Percentiles rank a stretch among this genome's conserved stretches.
phyloP scores from a whole-genome alignment of 2,888 invertebrate genomes.

The Crocallis elinguaria region DNA sequence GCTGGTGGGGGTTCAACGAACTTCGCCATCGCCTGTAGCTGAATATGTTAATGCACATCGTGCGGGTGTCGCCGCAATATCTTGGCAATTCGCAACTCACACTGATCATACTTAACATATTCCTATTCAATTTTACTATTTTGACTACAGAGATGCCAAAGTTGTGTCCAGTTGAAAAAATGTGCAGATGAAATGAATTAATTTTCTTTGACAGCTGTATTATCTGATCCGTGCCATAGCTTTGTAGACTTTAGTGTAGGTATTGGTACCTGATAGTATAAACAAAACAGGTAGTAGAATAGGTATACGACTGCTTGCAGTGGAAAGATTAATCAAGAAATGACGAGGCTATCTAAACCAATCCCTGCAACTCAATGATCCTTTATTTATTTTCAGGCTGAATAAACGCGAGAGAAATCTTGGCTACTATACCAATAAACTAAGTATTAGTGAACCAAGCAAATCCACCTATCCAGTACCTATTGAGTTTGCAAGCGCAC shows the following conservation, averaged over 20 bases:
- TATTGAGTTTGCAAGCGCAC: neutral
- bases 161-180: neutral
- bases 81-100: constrained; percentile 59
- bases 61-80: constrained; percentile 63
- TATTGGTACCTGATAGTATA: too few relatives aligned
- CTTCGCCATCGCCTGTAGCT: constrained; percentile 58
- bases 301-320: too few relatives aligned
- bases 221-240: too few relatives aligned
- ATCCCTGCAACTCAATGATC: too few relatives aligned
- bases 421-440: neutral
- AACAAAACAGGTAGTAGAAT: too few relatives aligned
- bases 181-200: too few relatives aligned
- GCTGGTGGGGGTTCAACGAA: constrained; percentile 34
- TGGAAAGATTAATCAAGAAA: too few relatives aligned
- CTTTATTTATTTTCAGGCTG: too few relatives aligned
- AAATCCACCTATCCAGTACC: neutral
- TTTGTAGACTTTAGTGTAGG: too few relatives aligned
- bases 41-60: constrained; percentile 75
- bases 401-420: neutral
- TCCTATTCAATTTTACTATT: constrained; percentile 51
- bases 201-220: too few relatives aligned
- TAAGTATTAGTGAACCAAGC: neutral
- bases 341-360: too few relatives aligned
- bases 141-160: constrained; percentile 38
- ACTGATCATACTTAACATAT: constrained; percentile 54